These are phyloP conservation scores for Fragum fragum DNA, from an alignment of 2,888 invertebrate species.

Conservation along the genomic window DNA sequence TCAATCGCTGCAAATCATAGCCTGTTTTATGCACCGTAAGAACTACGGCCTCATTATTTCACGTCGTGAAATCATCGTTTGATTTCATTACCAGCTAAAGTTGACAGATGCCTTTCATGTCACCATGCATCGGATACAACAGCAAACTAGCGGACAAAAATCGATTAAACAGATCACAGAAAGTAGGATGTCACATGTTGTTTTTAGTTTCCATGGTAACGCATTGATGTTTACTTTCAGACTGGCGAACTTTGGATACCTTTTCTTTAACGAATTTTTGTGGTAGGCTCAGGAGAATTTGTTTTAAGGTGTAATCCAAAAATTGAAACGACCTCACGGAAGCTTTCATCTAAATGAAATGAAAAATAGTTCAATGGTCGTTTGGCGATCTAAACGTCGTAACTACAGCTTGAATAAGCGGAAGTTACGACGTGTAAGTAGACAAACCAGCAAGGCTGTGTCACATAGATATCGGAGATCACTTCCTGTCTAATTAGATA, in stretches of 20 bases:
- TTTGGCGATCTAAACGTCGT: no score
- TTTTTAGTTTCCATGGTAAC: constrained; percentile 13
- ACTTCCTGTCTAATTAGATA: no score
- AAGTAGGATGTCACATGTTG: constrained; percentile 4
- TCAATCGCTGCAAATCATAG: constrained; percentile 1
- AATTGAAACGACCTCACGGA: no score
- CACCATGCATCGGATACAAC: not conserved
- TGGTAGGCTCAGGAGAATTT: no score
- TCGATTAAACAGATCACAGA: not conserved
- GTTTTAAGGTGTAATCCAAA: no score
- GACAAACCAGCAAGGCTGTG: no score
- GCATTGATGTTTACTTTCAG: not conserved
- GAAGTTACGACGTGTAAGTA: no score
- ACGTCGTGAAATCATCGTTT: not conserved
- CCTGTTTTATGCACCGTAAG: not conserved
- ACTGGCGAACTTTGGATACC: not conserved
- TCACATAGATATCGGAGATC: no score
- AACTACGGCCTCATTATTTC: not conserved
- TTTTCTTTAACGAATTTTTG: no score
- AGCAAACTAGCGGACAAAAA: not conserved
- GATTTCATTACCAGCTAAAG: not conserved
- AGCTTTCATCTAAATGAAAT: no score
- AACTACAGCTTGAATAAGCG: no score
- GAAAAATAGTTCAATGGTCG: no score
- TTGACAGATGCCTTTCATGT: constrained; percentile 1